Evolutionary conservation across 2,888 invertebrate genomes (phyloP).

Genomic region (Zhengitettix transpicula): DNA sequence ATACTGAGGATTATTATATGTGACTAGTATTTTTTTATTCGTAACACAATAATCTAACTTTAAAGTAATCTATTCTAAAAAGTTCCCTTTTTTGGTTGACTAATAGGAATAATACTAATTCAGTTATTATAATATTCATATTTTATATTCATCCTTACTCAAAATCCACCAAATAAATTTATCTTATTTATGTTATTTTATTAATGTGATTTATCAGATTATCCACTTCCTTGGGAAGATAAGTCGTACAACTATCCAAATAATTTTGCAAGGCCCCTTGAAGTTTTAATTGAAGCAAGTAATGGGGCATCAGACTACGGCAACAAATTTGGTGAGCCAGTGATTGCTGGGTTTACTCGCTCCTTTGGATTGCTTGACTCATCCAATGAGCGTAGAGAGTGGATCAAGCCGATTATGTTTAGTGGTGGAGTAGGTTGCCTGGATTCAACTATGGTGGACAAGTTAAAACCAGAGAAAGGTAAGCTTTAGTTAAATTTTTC

Average conservation of each 20-base stretch:
- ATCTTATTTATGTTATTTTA: not conserved
- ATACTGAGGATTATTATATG: too few relatives aligned
- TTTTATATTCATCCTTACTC: too few relatives aligned
- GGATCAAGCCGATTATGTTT: constrained; percentile 98
- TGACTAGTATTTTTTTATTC: too few relatives aligned
- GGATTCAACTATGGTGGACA: constrained; percentile 64
- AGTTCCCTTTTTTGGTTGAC: too few relatives aligned
- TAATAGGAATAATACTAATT: too few relatives aligned
- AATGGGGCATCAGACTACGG: constrained; percentile 98
- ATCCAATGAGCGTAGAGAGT: constrained; percentile 61
- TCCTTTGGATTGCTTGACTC: constrained; percentile 65
- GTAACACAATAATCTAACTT: too few relatives aligned
- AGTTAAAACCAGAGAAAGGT: constrained; percentile 59
- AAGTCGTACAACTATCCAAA: constrained; percentile 53
- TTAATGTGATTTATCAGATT: constrained; percentile 36
- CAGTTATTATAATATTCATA: too few relatives aligned
- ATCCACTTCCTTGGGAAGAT: constrained; percentile 77
- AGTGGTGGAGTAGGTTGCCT: constrained; percentile 90
- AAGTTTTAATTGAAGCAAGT: constrained; percentile 87
- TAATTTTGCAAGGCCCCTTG: constrained; percentile 79
- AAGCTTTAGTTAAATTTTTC: not conserved
- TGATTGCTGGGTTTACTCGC: constrained; percentile 78
- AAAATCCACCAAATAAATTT: too few relatives aligned
- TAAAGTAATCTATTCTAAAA: too few relatives aligned
- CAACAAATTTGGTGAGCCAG: constrained; percentile 96